These are phyloP conservation scores for Mus caroli DNA, from an alignment of 2,797 vertebrate species.

Conservation along the genomic window DNA sequence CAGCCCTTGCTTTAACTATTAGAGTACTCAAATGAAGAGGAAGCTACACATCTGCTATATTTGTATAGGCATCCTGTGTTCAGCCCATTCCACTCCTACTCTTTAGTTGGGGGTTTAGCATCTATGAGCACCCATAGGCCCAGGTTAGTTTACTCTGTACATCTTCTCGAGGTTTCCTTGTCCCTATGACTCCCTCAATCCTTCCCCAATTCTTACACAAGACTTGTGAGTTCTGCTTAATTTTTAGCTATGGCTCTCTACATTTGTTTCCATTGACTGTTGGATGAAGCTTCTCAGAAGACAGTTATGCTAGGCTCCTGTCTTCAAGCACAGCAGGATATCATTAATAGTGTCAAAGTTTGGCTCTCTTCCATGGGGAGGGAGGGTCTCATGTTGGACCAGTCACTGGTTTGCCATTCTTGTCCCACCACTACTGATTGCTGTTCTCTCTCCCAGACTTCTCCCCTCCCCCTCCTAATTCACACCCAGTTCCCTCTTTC, in stretches of 20 bases:
- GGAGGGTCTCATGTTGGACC: not conserved
- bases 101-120: not conserved
- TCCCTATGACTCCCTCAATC: not conserved
- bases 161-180: not conserved
- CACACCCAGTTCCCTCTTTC: not conserved
- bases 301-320: not conserved
- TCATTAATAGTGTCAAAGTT: not conserved
- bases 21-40: not conserved
- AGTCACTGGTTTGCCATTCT: not conserved
- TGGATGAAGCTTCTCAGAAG: not conserved
- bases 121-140: not conserved
- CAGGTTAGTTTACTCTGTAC: not conserved
- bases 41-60: not conserved
- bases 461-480: not conserved
- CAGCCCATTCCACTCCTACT: not conserved
- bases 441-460: not conserved
- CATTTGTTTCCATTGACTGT: not conserved
- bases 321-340: not conserved
- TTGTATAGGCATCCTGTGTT: not conserved
- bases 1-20: not conserved
- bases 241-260: not conserved
- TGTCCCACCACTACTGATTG: not conserved
- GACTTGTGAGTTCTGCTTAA: not conserved
- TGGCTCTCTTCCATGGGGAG: not conserved
- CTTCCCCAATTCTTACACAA: not conserved